Base-by-base conservation (phyloP, 2,113 vertebrate species). In the Fukomys damarensis region DNA sequence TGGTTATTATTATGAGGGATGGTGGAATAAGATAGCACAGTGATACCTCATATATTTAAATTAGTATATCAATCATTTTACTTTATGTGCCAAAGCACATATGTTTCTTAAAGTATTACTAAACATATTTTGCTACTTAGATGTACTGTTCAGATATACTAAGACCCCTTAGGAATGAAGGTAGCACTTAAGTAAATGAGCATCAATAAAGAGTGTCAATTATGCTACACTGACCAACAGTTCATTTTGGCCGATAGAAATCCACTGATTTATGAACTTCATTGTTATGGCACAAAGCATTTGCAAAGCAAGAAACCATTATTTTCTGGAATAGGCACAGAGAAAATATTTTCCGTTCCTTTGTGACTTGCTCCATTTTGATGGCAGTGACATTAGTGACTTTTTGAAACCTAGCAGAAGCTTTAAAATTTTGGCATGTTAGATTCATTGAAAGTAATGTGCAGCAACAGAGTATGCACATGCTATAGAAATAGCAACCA, bases 381-480 rank as follows among this genome's bases (percentile, higher is more conserved):
- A 89, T 9, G 30, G 30, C 32, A 30, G 16, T 52, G 76, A 35
- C 28, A 26, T 74, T 46, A 46, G 41, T 86, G 35, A 49, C 13
- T 49, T 89, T 95, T 70, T 81, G 72, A 72, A 96, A 93, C 26
- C 26, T 43, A 84, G n/a, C 96, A 94, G 85, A 54, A 63, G n/a
- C 43, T 95, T 83, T 83, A 58, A 91, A 94, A 87, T 19, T 13
- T 41, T 59, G 28, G 28, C 20, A 77, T 54, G 74, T 79, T 82
- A 58, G n/a, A 92, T 22, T 66, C 43, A 7, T 85, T 46, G 24
- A 74, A 87, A 88, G 66, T 65, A 92, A 86, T 41, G 43, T 24
- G 13, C 54, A 94, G 63, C 30, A 38, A 43, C 11, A 35, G 0
- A 4, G 1, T 7, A 32, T 11, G 5, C 16, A 3, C n/a, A 19